Percentiles rank a stretch among this genome's conserved stretches.
Evolutionary conservation across 2,797 vertebrate species (phyloP).

Genomic region (Balearica regulorum): DNA sequence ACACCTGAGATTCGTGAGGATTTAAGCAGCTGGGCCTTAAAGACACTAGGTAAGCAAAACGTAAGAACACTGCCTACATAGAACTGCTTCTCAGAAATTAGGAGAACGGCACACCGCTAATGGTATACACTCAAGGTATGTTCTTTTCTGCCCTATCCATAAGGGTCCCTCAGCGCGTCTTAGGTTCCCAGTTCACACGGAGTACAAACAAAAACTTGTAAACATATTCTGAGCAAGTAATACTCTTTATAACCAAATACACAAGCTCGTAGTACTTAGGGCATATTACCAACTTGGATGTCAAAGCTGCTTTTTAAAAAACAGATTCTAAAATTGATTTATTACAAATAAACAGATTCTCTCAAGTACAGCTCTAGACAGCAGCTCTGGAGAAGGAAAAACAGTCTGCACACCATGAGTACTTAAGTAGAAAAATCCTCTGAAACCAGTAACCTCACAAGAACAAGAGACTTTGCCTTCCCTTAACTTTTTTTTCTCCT

Average conservation of each 20-base stretch:
- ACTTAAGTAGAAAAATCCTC: neutral
- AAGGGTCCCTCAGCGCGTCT: neutral
- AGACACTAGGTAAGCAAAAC: neutral
- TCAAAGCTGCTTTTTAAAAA: neutral
- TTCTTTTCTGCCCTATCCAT: neutral
- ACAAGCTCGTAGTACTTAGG: neutral
- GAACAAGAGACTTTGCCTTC: neutral
- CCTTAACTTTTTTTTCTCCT: neutral
- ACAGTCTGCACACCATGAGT: neutral
- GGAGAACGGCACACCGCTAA: neutral
- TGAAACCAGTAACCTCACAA: neutral
- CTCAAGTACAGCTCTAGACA: neutral
- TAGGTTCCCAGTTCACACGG: neutral
- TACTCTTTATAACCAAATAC: neutral
- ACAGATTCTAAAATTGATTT: neutral
- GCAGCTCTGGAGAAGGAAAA: neutral
- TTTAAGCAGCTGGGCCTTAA: neutral
- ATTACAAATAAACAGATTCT: neutral
- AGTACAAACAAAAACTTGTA: neutral
- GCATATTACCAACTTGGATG: neutral
- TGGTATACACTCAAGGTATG: rapidly evolving
- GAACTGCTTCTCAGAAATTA: neutral
- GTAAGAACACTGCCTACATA: neutral
- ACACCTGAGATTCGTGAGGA: neutral
- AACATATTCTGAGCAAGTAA: neutral